Percentiles rank a stretch among this genome's conserved stretches.
These are phyloP conservation scores for Falco concolor DNA, from an alignment of 2,797 vertebrate species.

Conservation along the genomic window DNA sequence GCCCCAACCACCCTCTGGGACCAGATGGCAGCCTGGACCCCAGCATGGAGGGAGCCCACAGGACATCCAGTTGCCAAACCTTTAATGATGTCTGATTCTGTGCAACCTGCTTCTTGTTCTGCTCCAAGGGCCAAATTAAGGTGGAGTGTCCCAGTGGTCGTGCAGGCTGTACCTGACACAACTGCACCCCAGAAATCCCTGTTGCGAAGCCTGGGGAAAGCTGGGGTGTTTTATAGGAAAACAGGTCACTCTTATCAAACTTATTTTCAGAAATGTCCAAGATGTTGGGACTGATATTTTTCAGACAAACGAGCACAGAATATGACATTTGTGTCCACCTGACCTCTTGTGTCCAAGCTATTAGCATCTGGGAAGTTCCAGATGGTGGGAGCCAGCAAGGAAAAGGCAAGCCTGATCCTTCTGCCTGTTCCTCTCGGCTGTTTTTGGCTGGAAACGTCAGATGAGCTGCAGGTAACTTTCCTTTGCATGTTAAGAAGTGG, in stretches of 20 bases:
- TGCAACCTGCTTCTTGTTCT: no score
- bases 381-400: not conserved
- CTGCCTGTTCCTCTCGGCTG: not conserved
- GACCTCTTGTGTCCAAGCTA: not conserved
- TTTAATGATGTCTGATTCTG: rapidly evolving
- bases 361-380: not conserved
- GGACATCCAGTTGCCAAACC: not conserved
- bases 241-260: not conserved
- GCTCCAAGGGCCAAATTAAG: not conserved
- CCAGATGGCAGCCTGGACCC: rapidly evolving
- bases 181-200: not conserved
- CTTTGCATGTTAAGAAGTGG: not conserved
- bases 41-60: rapidly evolving
- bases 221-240: not conserved
- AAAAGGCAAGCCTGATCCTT: not conserved
- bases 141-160: rapidly evolving
- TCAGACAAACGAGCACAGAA: not conserved
- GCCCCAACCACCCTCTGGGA: not conserved
- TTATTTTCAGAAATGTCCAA: not conserved
- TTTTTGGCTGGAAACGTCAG: not conserved
- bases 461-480: not conserved
- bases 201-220: not conserved
- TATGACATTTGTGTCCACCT: not conserved
- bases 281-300: not conserved
- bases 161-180: not conserved